These are phyloP conservation scores for Lasioglossum morio DNA, from an alignment of 2,888 invertebrate species.

Conservation along the genomic window DNA sequence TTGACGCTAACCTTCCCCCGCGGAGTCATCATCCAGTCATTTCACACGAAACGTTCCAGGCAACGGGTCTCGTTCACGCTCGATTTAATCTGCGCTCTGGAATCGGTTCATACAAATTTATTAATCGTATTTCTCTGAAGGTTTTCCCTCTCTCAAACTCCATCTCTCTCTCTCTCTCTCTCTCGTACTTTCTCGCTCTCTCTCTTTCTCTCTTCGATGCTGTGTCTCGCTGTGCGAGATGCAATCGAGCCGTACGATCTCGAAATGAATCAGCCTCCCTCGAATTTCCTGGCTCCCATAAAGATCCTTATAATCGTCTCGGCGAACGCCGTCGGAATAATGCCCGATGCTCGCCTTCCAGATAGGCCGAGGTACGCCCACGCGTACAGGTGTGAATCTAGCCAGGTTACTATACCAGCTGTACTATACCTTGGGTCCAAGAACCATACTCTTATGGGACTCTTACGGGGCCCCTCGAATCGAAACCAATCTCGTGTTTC, in stretches of 20 bases:
- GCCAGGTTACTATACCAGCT: slow-evolving; percentile 30
- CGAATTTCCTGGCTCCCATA: slow-evolving; percentile 50
- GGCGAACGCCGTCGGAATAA: slow-evolving; percentile 48
- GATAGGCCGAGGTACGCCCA: slow-evolving; percentile 57
- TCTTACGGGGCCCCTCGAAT: background rate
- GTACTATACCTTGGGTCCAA: background rate
- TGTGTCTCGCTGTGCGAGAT: slow-evolving; percentile 10
- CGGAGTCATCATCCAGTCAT: slow-evolving; percentile 18
- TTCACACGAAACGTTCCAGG: slow-evolving; percentile 24
- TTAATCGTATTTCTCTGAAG: slow-evolving; percentile 55
- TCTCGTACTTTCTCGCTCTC: background rate
- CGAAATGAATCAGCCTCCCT: slow-evolving; percentile 55
- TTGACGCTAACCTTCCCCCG: background rate
- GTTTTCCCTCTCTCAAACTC: background rate
- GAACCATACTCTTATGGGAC: slow-evolving; percentile 6
- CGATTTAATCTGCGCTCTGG: slow-evolving; percentile 25
- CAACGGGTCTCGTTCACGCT: slow-evolving; percentile 7
- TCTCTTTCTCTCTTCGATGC: background rate
- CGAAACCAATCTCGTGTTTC: slow-evolving; percentile 47
- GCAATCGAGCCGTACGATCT: slow-evolving; percentile 53
- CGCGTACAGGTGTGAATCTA: slow-evolving; percentile 72
- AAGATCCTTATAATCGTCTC: slow-evolving; percentile 37
- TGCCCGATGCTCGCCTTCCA: slow-evolving; percentile 36
- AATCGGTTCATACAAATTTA: slow-evolving; percentile 43
- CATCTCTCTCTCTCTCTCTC: background rate